Evolutionary conservation across 2,113 vertebrate species (phyloP).

Genomic region (Cathartes aura): DNA sequence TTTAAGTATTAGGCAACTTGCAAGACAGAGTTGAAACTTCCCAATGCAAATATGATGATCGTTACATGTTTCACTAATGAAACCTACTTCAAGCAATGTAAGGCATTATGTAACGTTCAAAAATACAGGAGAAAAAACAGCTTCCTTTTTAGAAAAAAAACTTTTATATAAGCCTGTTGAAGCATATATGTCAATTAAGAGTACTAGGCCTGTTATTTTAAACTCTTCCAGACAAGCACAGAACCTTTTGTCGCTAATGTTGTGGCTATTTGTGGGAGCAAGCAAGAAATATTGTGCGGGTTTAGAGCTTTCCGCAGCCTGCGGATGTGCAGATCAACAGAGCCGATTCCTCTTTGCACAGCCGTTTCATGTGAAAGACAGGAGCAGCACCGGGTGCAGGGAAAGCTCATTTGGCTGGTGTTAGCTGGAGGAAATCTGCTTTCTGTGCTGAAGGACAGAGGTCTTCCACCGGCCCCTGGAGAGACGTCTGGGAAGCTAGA

Average conservation of each 20-base stretch:
- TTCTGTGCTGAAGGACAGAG: not conserved
- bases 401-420: not conserved
- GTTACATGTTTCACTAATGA: not conserved
- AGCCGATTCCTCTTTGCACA: rapidly evolving
- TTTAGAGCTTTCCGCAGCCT: not conserved
- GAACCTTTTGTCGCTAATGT: not conserved
- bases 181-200: not conserved
- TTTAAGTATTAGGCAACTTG: not conserved
- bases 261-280: not conserved
- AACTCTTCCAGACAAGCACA: not conserved
- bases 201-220: not conserved
- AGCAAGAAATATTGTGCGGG: not conserved
- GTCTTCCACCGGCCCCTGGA: not conserved
- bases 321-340: not conserved
- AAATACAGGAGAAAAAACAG: not conserved
- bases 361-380: not conserved
- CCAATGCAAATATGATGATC: not conserved
- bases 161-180: not conserved
- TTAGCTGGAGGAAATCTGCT: not conserved
- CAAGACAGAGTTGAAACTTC: not conserved
- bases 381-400: not conserved
- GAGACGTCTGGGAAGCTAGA: not conserved
- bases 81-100: not conserved
- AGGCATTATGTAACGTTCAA: not conserved
- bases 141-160: not conserved